These are phyloP conservation scores for Helleia helle DNA, from an alignment of 2,888 invertebrate species.

Conservation along the genomic window DNA sequence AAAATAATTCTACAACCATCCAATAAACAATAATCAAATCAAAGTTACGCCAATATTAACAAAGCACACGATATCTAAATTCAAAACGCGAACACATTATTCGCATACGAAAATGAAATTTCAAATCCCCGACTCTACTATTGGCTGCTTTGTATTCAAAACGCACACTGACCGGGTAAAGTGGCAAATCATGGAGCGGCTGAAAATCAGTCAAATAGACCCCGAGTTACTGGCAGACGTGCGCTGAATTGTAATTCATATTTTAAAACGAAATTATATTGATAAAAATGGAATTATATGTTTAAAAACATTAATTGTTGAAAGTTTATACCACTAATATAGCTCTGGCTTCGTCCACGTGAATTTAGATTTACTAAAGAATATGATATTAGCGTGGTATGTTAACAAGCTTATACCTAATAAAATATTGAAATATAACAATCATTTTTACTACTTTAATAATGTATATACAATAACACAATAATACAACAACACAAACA, in stretches of 20 bases:
- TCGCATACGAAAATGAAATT: conserved; percentile 59
- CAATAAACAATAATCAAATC: conserved; percentile 3
- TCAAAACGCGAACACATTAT: conserved; percentile 55
- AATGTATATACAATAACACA: no score
- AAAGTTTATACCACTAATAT: no score
- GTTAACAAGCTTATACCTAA: no score
- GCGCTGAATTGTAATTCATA: conserved; percentile 47
- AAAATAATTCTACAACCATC: background rate
- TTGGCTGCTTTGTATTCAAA: conserved; percentile 60
- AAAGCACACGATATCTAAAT: conserved; percentile 30
- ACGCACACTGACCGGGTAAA: conserved; percentile 63
- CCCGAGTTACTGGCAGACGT: conserved; percentile 52
- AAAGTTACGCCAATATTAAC: background rate
- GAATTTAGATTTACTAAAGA: no score
- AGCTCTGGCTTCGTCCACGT: no score
- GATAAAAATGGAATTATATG: no score
- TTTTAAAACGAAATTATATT: no score
- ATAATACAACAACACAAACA: no score
- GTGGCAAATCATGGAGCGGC: conserved; percentile 72
- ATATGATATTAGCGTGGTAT: no score
- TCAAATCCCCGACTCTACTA: conserved; percentile 47
- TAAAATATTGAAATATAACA: no score
- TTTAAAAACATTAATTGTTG: no score
- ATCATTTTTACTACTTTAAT: no score
- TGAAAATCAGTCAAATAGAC: conserved; percentile 74